These are phyloP conservation scores for Dendrolimus punctatus DNA, from an alignment of 1,140 invertebrate genomes.

Conservation along the genomic window DNA sequence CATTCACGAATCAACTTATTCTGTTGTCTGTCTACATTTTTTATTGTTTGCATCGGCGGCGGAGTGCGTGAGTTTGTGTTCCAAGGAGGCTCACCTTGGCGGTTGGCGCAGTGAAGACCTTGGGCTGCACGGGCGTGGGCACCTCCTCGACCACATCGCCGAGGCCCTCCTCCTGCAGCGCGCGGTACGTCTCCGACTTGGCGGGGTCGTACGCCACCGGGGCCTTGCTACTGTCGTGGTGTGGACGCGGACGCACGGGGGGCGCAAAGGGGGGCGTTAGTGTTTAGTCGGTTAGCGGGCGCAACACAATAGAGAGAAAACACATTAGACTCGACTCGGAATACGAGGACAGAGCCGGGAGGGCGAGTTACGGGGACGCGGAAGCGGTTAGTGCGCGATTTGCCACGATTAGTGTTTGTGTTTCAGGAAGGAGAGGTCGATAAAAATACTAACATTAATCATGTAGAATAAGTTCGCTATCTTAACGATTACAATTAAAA, in stretches of 20 bases:
- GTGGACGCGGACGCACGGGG: slow-evolving; percentile 12
- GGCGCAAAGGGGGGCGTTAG: slow-evolving; percentile 38
- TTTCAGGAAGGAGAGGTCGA: slow-evolving; percentile 85
- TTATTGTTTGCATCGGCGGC: background rate
- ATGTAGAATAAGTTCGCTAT: slow-evolving; percentile 66
- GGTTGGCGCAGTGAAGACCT: slow-evolving; percentile 80
- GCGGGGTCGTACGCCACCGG: slow-evolving; percentile 85
- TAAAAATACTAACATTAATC: slow-evolving; percentile 80
- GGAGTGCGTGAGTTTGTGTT: background rate
- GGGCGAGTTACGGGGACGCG: slow-evolving; percentile 29
- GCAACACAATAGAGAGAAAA: slow-evolving; percentile 51
- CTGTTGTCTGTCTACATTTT: no score
- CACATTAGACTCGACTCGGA: slow-evolving; percentile 35
- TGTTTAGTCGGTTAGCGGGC: slow-evolving; percentile 65
- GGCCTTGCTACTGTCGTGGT: slow-evolving; percentile 74
- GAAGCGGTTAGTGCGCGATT: slow-evolving; percentile 40
- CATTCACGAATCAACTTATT: no score
- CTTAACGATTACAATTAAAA: slow-evolving; percentile 29
- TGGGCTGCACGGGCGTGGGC: slow-evolving; percentile 78
- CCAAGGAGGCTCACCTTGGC: slow-evolving; percentile 46
- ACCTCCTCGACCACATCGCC: slow-evolving; percentile 78
- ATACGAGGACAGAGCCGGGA: background rate
- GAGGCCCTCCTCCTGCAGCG: slow-evolving; percentile 82
- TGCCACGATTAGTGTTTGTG: slow-evolving; percentile 74
- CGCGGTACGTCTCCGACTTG: slow-evolving; percentile 88